A percentile compares a stretch with the other conserved stretches of the same genome.
phyloP scores from a whole-genome alignment of 2,888 invertebrate genomes.

The Rambutsinella grinnellia region DNA sequence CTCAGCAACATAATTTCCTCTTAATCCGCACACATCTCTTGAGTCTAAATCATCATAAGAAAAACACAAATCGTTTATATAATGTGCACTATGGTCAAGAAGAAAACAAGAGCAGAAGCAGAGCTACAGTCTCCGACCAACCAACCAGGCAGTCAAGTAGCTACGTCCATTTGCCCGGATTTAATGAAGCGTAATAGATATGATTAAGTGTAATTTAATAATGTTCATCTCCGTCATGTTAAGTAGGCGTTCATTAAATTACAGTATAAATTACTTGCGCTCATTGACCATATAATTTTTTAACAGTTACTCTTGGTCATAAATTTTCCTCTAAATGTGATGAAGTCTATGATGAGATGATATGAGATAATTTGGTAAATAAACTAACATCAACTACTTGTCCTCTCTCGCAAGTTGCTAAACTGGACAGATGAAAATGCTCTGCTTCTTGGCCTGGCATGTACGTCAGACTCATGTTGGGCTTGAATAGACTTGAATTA shows the following conservation, averaged over 20 bases:
- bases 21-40: background rate
- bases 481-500: conserved; percentile 19
- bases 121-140: no score
- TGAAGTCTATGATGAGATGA: background rate
- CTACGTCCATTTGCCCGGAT: conserved; percentile 34
- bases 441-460: background rate
- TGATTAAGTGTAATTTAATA: conserved; percentile 58
- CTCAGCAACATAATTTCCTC: background rate
- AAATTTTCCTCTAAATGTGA: conserved; percentile 30
- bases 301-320: conserved; percentile 47
- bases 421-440: background rate
- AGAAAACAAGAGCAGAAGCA: no score
- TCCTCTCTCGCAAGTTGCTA: background rate
- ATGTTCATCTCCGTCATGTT: conserved; percentile 42
- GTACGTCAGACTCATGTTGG: background rate
- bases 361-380: conserved; percentile 17
- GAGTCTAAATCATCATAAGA: conserved; percentile 14
- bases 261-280: conserved; percentile 55
- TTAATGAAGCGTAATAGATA: conserved; percentile 58
- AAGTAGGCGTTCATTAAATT: conserved; percentile 57
- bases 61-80: conserved; percentile 16
- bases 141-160: no score
- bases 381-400: conserved; percentile 13
- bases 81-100: no score
- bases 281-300: conserved; percentile 56